These are phyloP conservation scores for Rhodophaea formosa DNA, from an alignment of 2,888 invertebrate genomes.

Conservation along the genomic window DNA sequence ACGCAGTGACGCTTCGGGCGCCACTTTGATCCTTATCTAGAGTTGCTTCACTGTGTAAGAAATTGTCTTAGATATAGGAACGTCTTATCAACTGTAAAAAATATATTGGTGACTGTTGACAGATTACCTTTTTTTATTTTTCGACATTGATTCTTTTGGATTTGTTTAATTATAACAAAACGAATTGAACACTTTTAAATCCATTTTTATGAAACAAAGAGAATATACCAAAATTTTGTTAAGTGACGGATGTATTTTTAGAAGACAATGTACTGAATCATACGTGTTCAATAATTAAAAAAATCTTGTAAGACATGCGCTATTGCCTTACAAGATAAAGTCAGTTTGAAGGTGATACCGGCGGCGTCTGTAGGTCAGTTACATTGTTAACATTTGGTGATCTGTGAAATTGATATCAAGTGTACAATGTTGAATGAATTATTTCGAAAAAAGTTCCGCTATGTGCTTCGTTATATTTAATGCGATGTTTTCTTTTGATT, in stretches of 20 bases:
- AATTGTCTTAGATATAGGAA: background rate
- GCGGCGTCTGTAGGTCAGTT: slow-evolving; percentile 46
- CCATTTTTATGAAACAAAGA: too few relatives aligned
- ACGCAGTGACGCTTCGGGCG: slow-evolving; percentile 73
- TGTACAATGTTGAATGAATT: slow-evolving; percentile 17
- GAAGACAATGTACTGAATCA: too few relatives aligned
- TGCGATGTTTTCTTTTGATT: slow-evolving; percentile 13
- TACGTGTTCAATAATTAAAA: too few relatives aligned
- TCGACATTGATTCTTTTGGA: too few relatives aligned
- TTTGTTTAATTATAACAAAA: too few relatives aligned
- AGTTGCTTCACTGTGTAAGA: slow-evolving; percentile 7
- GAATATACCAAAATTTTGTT: too few relatives aligned
- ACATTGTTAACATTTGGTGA: slow-evolving; percentile 40
- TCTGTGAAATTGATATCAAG: slow-evolving; percentile 35
- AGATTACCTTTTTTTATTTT: too few relatives aligned
- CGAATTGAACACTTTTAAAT: too few relatives aligned
- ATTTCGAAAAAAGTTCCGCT: slow-evolving; percentile 18
- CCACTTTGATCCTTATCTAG: slow-evolving; percentile 72
- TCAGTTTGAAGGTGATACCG: background rate
- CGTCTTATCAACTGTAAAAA: background rate
- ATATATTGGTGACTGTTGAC: too few relatives aligned
- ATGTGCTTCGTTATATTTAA: slow-evolving; percentile 10
- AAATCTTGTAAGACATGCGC: background rate
- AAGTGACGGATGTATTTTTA: too few relatives aligned
- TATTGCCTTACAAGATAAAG: background rate